These are phyloP conservation scores for Sinohyriopsis cumingii DNA, from an alignment of 2,888 invertebrate species.

Conservation along the genomic window DNA sequence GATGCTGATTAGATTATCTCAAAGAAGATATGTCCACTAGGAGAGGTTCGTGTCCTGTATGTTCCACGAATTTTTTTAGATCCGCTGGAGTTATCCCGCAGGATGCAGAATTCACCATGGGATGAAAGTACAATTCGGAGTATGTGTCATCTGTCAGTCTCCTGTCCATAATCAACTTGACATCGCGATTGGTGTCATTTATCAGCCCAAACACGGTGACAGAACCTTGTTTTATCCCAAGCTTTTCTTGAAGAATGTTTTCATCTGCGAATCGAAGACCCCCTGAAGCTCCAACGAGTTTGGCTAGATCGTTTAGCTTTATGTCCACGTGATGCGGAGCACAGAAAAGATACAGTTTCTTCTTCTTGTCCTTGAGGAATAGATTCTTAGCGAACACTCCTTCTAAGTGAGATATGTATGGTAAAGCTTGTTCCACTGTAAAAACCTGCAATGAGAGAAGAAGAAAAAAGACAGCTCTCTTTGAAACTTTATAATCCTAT, in stretches of 20 bases:
- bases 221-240: conserved; percentile 69
- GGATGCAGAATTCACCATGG: conserved; percentile 66
- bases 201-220: conserved; percentile 69
- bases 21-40: neutral
- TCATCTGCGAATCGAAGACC: conserved; percentile 70
- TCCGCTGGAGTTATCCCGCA: conserved; percentile 51
- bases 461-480: neutral
- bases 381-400: conserved; percentile 70
- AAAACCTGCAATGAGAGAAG: conserved; percentile 60
- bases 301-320: conserved; percentile 65
- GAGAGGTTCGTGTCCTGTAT: conserved; percentile 52
- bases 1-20: neutral
- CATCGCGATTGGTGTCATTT: conserved; percentile 64
- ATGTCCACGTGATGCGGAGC: conserved; percentile 66
- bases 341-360: conserved; percentile 67
- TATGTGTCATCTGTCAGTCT: conserved; percentile 54
- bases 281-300: conserved; percentile 62
- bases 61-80: conserved; percentile 51
- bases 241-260: conserved; percentile 55
- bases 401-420: conserved; percentile 53
- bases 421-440: conserved; percentile 70
- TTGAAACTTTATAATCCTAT: neutral
- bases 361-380: conserved; percentile 71
- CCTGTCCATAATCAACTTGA: conserved; percentile 61
- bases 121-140: conserved; percentile 65